A percentile compares a stretch with the other conserved stretches of the same genome.
Evolutionary conservation across 2,797 vertebrate species (phyloP).

Genomic region (Nannoperca obscura): DNA sequence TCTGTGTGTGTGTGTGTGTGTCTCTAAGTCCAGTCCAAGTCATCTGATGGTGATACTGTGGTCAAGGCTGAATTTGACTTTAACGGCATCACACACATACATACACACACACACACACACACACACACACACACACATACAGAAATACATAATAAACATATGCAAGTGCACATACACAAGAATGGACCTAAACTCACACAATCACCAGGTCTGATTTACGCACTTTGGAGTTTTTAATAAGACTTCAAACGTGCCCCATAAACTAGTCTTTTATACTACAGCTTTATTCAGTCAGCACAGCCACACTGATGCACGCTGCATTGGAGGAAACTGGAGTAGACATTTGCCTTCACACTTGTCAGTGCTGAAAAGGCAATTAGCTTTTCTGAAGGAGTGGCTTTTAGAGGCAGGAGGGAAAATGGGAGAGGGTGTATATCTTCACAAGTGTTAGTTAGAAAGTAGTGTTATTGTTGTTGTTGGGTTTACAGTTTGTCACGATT

Average conservation of each 20-base stretch:
- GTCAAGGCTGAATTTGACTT: slow-evolving; percentile 34
- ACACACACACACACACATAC: neutral
- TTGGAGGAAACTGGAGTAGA: slow-evolving; percentile 60
- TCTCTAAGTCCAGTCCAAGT: slow-evolving; percentile 14
- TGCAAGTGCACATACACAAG: neutral
- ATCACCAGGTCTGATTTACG: slow-evolving; percentile 45
- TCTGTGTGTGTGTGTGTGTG: slow-evolving; percentile 28
- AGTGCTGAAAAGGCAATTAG: slow-evolving; percentile 56
- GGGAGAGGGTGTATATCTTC: slow-evolving; percentile 25
- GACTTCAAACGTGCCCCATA: slow-evolving; percentile 45
- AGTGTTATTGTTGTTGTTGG: slow-evolving; percentile 33
- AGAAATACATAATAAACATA: neutral
- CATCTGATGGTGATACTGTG: slow-evolving; percentile 32
- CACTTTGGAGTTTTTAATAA: slow-evolving; percentile 51
- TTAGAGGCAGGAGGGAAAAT: slow-evolving; percentile 13
- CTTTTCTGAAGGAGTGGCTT: slow-evolving; percentile 34
- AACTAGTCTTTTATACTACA: slow-evolving; percentile 46
- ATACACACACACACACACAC: neutral
- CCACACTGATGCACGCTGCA: slow-evolving; percentile 22
- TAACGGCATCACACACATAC: slow-evolving; percentile 5
- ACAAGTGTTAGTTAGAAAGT: slow-evolving; percentile 25
- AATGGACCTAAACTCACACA: slow-evolving; percentile 8
- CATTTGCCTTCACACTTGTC: slow-evolving; percentile 55
- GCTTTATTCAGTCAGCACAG: slow-evolving; percentile 35
- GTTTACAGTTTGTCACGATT: slow-evolving; percentile 19